phyloP scores from a whole-genome alignment of 1,140 invertebrate species.

The Aphaenogaster rudis region DNA sequence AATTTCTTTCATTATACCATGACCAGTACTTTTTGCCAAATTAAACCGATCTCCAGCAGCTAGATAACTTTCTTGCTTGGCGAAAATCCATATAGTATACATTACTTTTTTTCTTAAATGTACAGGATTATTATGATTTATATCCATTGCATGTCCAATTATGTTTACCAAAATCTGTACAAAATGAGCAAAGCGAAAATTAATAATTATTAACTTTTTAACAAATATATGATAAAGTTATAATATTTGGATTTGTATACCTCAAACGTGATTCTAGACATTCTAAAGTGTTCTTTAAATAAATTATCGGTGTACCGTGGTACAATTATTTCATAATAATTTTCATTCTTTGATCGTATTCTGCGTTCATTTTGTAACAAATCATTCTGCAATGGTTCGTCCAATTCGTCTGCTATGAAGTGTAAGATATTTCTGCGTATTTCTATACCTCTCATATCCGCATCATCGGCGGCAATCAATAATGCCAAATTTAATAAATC shows the following conservation, averaged over 20 bases:
- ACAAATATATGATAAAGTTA: neutral
- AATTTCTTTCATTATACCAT: too few relatives aligned
- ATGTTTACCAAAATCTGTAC: too few relatives aligned
- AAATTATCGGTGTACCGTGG: neutral
- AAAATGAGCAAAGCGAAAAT: too few relatives aligned
- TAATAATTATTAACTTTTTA: too few relatives aligned
- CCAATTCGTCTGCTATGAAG: neutral
- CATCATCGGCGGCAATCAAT: neutral
- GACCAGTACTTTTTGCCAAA: too few relatives aligned
- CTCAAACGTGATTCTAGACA: neutral
- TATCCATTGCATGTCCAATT: too few relatives aligned
- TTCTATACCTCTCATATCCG: neutral
- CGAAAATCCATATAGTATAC: too few relatives aligned
- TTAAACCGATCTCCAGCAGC: too few relatives aligned
- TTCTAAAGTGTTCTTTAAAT: constrained; percentile 19
- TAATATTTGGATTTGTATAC: neutral
- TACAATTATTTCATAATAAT: constrained; percentile 24
- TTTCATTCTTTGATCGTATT: neutral
- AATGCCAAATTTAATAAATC: neutral
- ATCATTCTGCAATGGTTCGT: neutral
- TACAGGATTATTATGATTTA: too few relatives aligned
- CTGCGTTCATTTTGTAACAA: constrained; percentile 1
- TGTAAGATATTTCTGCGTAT: constrained; percentile 8
- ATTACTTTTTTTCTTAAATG: too few relatives aligned
- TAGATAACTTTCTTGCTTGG: too few relatives aligned